Base-by-base conservation (phyloP, 2,113 vertebrate genomes). In the Spilogale gracilis region DNA sequence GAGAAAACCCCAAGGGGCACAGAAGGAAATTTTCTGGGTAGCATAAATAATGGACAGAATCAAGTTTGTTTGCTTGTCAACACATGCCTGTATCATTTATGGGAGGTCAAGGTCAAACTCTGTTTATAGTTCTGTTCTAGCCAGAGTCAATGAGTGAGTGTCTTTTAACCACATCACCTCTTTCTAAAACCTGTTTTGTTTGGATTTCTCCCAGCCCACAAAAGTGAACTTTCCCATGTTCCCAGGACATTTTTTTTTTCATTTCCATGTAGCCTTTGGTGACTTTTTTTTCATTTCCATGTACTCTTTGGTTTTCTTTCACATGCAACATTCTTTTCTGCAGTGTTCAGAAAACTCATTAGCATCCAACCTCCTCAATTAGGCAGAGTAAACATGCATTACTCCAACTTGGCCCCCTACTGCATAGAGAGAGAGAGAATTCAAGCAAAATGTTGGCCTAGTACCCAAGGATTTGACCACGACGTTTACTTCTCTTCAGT, bases 111-210 rank as follows among this genome's bases (percentile, higher is more conserved):
- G 38, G 80, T 80, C 94, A 89, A 23, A 96, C 96, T 93, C 96
- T 84, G 52, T 98, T 98, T 98, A 90, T 96, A 89, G 97, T 92
- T 98, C 90, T 97, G 95, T 45, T 73, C 96, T 95, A 90, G 91
- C 79, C 97, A 54, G 52, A 79, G 16, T 93, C n/a, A 93, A 48
- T 90, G 45, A 94, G 50, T 90, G 92, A 98, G 95, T 83, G 14
- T 89, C 97, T 97, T 89, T 95, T 93, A 95, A 97, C 56, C n/a
- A 84, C 52, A 96, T 93, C 83, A 93, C 74, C 86, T 90, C 95
- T 97, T 98, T 98, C 90, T 96, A 97, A 96, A 98, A 97, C 79
- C 3, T 93, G 16, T 93, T 97, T 73, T 96, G 85, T 97, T 97
- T 98, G 97, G 97, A 98, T 79, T 91, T 97, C 43, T 97, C 52